Percentiles rank a stretch among this genome's conserved stretches.
phyloP scores from a whole-genome alignment of 2,888 invertebrate species.

The Terebella lapidaria region DNA sequence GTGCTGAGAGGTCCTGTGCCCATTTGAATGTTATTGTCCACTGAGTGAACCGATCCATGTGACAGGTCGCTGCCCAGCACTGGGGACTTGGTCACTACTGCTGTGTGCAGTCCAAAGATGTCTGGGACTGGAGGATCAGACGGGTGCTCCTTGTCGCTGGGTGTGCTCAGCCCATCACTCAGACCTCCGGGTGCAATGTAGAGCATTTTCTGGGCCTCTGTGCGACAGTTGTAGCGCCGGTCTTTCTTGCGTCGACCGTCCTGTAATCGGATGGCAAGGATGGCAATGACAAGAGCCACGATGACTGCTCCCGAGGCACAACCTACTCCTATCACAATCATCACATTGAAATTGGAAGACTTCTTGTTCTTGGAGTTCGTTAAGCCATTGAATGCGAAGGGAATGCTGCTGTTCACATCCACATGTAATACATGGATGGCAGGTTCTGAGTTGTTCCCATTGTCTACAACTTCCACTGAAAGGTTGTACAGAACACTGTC shows the following conservation, averaged over 20 bases:
- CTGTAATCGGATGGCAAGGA: slow-evolving; percentile 10
- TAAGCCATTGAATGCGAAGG: not conserved
- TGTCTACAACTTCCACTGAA: not conserved
- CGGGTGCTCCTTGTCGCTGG: too few relatives aligned
- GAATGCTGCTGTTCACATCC: not conserved
- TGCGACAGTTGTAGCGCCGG: slow-evolving; percentile 12
- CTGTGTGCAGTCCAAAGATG: too few relatives aligned
- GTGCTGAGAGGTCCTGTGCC: too few relatives aligned
- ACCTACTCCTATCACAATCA: slow-evolving; percentile 15
- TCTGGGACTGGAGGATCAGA: too few relatives aligned
- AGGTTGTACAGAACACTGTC: not conserved
- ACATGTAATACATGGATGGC: not conserved
- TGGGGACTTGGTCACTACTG: too few relatives aligned
- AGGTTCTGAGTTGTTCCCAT: not conserved
- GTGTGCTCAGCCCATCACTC: too few relatives aligned
- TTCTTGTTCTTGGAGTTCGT: not conserved
- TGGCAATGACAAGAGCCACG: slow-evolving; percentile 14
- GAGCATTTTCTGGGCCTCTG: slow-evolving; percentile 9
- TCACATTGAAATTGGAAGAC: slow-evolving; percentile 3
- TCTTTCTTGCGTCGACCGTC: slow-evolving; percentile 7
- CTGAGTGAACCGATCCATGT: too few relatives aligned
- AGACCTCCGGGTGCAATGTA: not conserved
- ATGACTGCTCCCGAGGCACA: slow-evolving; percentile 13
- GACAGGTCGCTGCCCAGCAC: too few relatives aligned
- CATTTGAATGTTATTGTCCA: too few relatives aligned